A percentile compares a stretch with the other conserved stretches of the same genome.
Evolutionary conservation across 1,140 invertebrate species (phyloP).

Genomic region (Kradibia gibbosae): DNA sequence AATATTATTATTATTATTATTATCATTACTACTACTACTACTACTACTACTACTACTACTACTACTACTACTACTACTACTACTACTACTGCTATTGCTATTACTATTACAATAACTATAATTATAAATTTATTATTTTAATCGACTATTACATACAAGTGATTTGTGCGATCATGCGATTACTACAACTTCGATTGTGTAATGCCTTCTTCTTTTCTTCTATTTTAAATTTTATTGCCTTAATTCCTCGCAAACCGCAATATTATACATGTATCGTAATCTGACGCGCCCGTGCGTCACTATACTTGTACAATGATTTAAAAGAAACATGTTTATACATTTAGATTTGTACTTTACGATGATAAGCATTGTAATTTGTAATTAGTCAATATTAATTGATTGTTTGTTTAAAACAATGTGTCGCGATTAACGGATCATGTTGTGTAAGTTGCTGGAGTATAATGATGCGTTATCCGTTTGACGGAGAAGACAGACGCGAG

Average conservation of each 20-base stretch:
- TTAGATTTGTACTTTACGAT: slow-evolving; percentile 24
- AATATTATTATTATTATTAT: slow-evolving; percentile 21
- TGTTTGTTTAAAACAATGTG: slow-evolving; percentile 24
- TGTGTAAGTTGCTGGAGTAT: slow-evolving; percentile 15
- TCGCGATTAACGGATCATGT: slow-evolving; percentile 18
- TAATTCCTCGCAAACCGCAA: slow-evolving; percentile 48
- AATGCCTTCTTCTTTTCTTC: background rate
- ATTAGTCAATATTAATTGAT: slow-evolving; percentile 45
- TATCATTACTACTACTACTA: background rate
- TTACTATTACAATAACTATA: background rate
- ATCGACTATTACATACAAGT: background rate
- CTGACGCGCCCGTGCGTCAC: background rate
- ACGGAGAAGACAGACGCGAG: slow-evolving; percentile 29
- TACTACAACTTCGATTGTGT: slow-evolving; percentile 18
- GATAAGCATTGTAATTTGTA: slow-evolving; percentile 44
- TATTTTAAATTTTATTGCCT: slow-evolving; percentile 21
- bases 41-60: background rate
- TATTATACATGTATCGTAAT: slow-evolving; percentile 26
- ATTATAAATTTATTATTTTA: slow-evolving; percentile 14
- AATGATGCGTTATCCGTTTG: slow-evolving; percentile 34
- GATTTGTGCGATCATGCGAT: slow-evolving; percentile 23
- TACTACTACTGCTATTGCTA: slow-evolving; percentile 1
- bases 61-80: background rate
- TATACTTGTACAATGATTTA: slow-evolving; percentile 5
- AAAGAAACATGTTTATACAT: slow-evolving; percentile 21